phyloP scores from a whole-genome alignment of 2,113 vertebrate genomes.

The Rhynchomys soricoides region DNA sequence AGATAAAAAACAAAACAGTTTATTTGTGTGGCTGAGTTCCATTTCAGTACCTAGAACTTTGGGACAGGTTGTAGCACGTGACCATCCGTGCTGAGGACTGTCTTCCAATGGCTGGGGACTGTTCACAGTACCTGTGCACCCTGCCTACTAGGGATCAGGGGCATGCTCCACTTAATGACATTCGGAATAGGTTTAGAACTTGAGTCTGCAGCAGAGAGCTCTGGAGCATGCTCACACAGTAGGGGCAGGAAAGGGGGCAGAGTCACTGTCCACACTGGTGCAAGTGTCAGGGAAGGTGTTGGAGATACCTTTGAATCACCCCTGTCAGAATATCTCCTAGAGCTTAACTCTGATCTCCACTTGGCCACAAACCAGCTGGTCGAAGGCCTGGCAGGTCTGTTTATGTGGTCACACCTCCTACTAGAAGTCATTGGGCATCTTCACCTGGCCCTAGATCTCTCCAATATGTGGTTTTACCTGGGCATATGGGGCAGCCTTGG shows the following conservation, averaged over 20 bases:
- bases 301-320: too few relatives aligned
- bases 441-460: fast-evolving
- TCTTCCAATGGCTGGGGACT: too few relatives aligned
- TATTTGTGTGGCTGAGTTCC: not conserved
- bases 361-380: too few relatives aligned
- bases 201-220: not conserved
- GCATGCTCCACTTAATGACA: not conserved
- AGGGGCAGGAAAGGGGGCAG: too few relatives aligned
- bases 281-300: not conserved
- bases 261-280: not conserved
- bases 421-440: too few relatives aligned
- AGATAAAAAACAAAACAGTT: not conserved
- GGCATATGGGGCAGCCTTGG: not conserved
- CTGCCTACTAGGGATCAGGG: too few relatives aligned
- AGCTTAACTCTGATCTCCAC: not conserved
- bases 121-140: not conserved
- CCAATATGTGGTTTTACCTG: too few relatives aligned
- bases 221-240: not conserved
- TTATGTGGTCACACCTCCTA: fast-evolving
- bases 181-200: not conserved
- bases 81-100: not conserved
- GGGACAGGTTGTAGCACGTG: fast-evolving
- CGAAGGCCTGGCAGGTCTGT: not conserved
- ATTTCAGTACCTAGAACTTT: fast-evolving
- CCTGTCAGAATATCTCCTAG: fast-evolving